Conservation (phyloP, 2,888 invertebrate species). For the Drosophila imparisetae region DNA sequence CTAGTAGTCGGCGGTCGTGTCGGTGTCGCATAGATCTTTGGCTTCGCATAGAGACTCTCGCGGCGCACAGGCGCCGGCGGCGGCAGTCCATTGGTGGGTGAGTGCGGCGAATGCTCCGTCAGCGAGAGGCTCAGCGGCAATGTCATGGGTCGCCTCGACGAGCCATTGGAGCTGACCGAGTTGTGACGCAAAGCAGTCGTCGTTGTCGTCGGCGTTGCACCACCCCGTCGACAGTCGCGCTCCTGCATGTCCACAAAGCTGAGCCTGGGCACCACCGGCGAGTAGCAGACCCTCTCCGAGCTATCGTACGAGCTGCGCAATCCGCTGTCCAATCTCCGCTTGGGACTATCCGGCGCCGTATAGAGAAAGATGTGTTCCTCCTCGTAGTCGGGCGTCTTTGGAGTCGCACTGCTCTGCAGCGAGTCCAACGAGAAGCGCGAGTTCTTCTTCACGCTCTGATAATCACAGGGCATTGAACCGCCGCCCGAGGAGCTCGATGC, state of each 20-base stretch:
- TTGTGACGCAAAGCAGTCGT: slow-evolving; percentile 54
- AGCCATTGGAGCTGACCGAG: slow-evolving; percentile 60
- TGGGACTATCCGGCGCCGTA: slow-evolving; percentile 83
- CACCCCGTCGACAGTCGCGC: slow-evolving; percentile 51
- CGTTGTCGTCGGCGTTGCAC: slow-evolving; percentile 17
- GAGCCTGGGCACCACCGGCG: slow-evolving; percentile 68
- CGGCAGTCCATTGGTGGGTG: slow-evolving; percentile 69
- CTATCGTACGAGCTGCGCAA: slow-evolving; percentile 76
- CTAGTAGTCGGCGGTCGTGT: slow-evolving; percentile 62
- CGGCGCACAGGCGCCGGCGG: slow-evolving; percentile 80
- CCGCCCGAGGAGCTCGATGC: slow-evolving; percentile 82
- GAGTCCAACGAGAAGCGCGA: slow-evolving; percentile 84
- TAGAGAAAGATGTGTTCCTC: slow-evolving; percentile 84
- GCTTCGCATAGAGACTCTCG: slow-evolving; percentile 80
- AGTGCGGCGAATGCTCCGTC: slow-evolving; percentile 63
- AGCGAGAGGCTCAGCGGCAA: slow-evolving; percentile 43
- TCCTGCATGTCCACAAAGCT: slow-evolving; percentile 82
- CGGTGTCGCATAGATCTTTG: slow-evolving; percentile 80
- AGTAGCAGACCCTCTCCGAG: slow-evolving; percentile 77
- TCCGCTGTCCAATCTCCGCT: slow-evolving; percentile 79
- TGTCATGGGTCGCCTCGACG: slow-evolving; percentile 56
- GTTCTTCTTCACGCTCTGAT: slow-evolving; percentile 82
- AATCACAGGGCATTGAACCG: slow-evolving; percentile 81
- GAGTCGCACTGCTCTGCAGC: slow-evolving; percentile 83
- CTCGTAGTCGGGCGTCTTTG: slow-evolving; percentile 84